Percentiles rank a stretch among this genome's conserved stretches.
These are phyloP conservation scores for Perca fluviatilis DNA, from an alignment of 2,113 vertebrate genomes.

Conservation along the genomic window DNA sequence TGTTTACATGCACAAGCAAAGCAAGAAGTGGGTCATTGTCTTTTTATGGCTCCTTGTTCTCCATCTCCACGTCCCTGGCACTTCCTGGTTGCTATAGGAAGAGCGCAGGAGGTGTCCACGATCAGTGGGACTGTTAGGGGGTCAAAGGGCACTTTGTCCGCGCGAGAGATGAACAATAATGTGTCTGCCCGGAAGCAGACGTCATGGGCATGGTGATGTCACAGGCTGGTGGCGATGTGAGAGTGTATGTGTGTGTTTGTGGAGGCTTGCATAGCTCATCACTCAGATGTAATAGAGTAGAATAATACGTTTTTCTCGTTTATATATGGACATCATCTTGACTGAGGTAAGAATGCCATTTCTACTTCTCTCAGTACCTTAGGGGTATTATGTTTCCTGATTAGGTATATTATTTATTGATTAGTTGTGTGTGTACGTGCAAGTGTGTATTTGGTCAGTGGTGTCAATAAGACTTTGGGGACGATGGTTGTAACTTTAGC, in stretches of 20 bases:
- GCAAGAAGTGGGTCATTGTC: constrained; percentile 51
- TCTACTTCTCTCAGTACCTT: constrained; percentile 8
- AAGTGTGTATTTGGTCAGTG: constrained; percentile 9
- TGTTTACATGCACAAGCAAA: constrained; percentile 60
- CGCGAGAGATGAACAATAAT: constrained; percentile 50
- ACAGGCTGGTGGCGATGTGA: constrained; percentile 67
- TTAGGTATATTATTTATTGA: constrained; percentile 55
- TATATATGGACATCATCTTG: constrained; percentile 15
- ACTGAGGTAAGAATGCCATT: constrained; percentile 53
- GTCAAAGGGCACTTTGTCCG: constrained; percentile 61
- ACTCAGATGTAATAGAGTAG: background rate
- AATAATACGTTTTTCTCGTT: background rate
- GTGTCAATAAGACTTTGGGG: constrained; percentile 39
- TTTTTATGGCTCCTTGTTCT: constrained; percentile 65
- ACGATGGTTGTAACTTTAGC: constrained; percentile 62
- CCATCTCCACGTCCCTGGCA: constrained; percentile 22
- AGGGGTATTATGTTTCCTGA: constrained; percentile 35
- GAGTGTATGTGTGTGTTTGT: constrained; percentile 18
- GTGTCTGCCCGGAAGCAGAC: constrained; percentile 44
- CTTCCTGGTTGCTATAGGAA: constrained; percentile 59
- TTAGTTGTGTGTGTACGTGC: background rate
- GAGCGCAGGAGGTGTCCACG: background rate
- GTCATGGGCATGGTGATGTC: constrained; percentile 58
- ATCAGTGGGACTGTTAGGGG: constrained; percentile 26
- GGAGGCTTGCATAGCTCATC: constrained; percentile 6